A percentile compares a stretch with the other conserved stretches of the same genome.
These are phyloP conservation scores for Thalpophila matura DNA, from an alignment of 2,888 invertebrate genomes.

Conservation along the genomic window DNA sequence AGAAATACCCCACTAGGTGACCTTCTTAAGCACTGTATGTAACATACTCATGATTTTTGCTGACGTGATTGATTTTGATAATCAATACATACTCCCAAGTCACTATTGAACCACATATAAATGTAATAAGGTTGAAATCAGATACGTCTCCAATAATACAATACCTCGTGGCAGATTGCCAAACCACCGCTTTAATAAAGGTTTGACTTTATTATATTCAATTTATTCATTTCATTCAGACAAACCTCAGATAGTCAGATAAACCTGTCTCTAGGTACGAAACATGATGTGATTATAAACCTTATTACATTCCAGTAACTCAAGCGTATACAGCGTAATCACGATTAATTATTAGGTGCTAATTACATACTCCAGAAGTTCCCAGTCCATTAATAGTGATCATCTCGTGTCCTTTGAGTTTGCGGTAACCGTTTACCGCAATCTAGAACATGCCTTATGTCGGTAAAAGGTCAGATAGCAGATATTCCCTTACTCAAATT, in stretches of 20 bases:
- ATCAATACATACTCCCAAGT: slow-evolving; percentile 22
- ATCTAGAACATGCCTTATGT: background rate
- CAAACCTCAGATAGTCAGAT: too few species aligned
- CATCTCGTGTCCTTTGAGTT: background rate
- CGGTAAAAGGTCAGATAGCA: too few species aligned
- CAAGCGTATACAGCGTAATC: slow-evolving; percentile 7
- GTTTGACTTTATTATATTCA: slow-evolving; percentile 32
- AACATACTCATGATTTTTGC: too few species aligned
- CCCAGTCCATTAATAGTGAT: slow-evolving; percentile 22
- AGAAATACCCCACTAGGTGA: slow-evolving; percentile 20
- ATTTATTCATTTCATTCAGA: too few species aligned
- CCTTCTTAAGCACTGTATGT: too few species aligned
- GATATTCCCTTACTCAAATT: too few species aligned
- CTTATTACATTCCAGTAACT: slow-evolving; percentile 7
- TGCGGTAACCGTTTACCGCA: background rate
- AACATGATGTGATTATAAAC: background rate
- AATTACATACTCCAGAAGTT: slow-evolving; percentile 36
- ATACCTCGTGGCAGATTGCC: slow-evolving; percentile 28
- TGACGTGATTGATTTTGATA: too few species aligned
- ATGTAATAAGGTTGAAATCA: slow-evolving; percentile 33
- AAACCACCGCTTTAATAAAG: slow-evolving; percentile 10
- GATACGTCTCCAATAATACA: slow-evolving; percentile 28
- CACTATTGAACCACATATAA: slow-evolving; percentile 11
- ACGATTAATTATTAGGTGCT: slow-evolving; percentile 37
- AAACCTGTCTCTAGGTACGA: too few species aligned